Conservation (phyloP, 2,888 invertebrate species). For the Empis stercorea region DNA sequence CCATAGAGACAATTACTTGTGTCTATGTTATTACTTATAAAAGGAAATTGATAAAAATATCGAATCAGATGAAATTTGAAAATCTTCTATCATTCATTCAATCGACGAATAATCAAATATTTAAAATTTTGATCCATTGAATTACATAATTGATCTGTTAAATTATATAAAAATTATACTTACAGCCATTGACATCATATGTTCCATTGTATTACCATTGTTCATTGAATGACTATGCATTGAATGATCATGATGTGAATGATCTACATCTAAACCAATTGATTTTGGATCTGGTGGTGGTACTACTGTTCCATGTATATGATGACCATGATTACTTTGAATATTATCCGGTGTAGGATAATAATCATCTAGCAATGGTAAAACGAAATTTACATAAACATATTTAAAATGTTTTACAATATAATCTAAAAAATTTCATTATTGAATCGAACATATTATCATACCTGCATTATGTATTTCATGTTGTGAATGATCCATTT, state of each 20-base stretch:
- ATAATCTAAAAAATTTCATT: no score
- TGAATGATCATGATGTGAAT: slow-evolving; percentile 14
- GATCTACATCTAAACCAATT: slow-evolving; percentile 13
- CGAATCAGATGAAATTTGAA: no score
- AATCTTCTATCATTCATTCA: no score
- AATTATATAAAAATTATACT: no score
- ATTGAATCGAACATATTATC: neutral
- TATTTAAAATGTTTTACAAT: no score
- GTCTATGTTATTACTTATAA: no score
- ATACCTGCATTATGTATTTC: slow-evolving; percentile 25
- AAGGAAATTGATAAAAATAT: no score
- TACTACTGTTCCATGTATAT: slow-evolving; percentile 13
- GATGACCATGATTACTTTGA: slow-evolving; percentile 11
- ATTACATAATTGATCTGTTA: no score
- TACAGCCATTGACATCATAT: slow-evolving; percentile 36
- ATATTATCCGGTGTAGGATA: neutral
- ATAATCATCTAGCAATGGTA: no score
- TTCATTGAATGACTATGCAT: slow-evolving; percentile 10
- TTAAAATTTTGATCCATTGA: no score
- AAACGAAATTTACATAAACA: neutral
- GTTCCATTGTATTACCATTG: slow-evolving; percentile 20
- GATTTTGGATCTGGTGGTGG: slow-evolving; percentile 10
- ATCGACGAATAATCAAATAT: no score
- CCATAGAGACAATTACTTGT: no score
- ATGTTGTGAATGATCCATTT: slow-evolving; percentile 32